phyloP scores from a whole-genome alignment of 2,888 invertebrate species.

The Melieria picta region DNA sequence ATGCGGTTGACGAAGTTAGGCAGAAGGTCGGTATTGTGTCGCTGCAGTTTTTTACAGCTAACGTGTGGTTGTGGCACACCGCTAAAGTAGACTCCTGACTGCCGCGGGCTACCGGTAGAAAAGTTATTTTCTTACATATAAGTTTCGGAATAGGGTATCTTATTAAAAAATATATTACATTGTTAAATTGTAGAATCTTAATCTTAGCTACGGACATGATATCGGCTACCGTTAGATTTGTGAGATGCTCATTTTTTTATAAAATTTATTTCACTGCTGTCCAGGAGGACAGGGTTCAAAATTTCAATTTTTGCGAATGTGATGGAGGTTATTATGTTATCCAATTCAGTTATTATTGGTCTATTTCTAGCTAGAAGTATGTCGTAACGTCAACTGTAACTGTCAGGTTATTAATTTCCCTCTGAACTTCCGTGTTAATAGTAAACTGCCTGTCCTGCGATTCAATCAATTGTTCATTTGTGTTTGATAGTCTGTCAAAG shows the following conservation, averaged over 20 bases:
- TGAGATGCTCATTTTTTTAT: too few species aligned
- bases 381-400: constrained; percentile 22
- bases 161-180: too few species aligned
- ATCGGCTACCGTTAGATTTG: too few species aligned
- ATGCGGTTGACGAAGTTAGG: constrained; percentile 14
- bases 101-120: too few species aligned
- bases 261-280: too few species aligned
- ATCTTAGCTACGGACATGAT: too few species aligned
- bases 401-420: constrained; percentile 21
- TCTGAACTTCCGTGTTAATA: constrained; percentile 18
- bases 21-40: constrained; percentile 16
- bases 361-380: constrained; percentile 28
- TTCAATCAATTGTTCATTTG: constrained; percentile 23
- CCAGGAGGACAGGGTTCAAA: too few species aligned
- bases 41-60: constrained; percentile 23
- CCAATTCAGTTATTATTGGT: constrained; percentile 23
- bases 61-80: constrained; percentile 6
- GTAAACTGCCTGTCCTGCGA: constrained; percentile 26
- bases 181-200: too few species aligned
- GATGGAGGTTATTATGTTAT: constrained; percentile 22
- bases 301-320: constrained; percentile 13
- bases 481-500: constrained; percentile 25
- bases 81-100: constrained; percentile 9
- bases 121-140: too few species aligned
- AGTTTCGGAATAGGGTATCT: too few species aligned